phyloP scores from a whole-genome alignment of 2,888 invertebrate genomes.

The Seira ritae region DNA sequence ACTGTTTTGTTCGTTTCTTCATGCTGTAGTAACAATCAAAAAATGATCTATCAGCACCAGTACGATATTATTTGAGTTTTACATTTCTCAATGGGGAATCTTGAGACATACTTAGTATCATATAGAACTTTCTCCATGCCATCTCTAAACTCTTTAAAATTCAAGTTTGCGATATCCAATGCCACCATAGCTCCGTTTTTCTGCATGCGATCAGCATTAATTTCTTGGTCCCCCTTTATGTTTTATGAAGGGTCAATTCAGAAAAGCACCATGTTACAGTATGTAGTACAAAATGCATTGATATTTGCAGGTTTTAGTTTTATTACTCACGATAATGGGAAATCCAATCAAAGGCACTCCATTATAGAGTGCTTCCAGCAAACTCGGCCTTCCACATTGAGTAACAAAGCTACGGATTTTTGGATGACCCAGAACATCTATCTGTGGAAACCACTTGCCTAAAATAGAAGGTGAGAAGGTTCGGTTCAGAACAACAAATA shows the following conservation, averaged over 20 bases:
- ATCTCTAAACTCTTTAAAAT: constrained; percentile 1
- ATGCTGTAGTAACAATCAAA: constrained; percentile 1
- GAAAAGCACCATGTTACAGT: too few relatives aligned
- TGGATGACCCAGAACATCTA: constrained; percentile 66
- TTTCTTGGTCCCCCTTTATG: constrained; percentile 53
- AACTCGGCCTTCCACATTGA: constrained; percentile 44
- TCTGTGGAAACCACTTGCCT: constrained; percentile 71
- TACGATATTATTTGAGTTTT: too few relatives aligned
- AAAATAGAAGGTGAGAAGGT: too few relatives aligned
- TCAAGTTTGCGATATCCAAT: constrained; percentile 48
- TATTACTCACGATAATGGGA: background rate
- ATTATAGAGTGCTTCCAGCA: constrained; percentile 61
- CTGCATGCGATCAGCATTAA: constrained; percentile 42
- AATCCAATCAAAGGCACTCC: constrained; percentile 59
- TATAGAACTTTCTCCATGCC: constrained; percentile 6
- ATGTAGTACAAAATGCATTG: too few relatives aligned
- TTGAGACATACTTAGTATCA: constrained; percentile 17
- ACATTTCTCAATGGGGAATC: too few relatives aligned
- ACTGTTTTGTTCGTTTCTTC: background rate
- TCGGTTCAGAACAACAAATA: too few relatives aligned
- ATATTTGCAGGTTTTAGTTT: background rate
- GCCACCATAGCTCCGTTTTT: constrained; percentile 39
- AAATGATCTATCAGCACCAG: too few relatives aligned
- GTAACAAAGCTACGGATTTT: constrained; percentile 61
- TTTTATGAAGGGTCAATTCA: background rate